Conservation (phyloP, 2,113 vertebrate species). For the Pseudorhombus dupliciocellatus region DNA sequence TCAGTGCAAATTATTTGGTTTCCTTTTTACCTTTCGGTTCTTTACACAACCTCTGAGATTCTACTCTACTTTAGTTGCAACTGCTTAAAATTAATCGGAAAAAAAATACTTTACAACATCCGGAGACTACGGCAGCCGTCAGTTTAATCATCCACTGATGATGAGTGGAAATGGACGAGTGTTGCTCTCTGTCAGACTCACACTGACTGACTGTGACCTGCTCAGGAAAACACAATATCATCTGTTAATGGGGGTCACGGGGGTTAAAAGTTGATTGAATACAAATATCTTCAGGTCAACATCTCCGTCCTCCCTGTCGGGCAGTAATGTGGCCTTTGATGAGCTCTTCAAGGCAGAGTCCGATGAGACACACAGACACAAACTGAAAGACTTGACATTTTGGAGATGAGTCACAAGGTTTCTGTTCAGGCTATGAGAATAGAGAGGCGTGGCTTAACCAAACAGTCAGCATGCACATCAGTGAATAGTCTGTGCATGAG, state of each 20-base stretch:
- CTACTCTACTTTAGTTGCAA: too few species aligned
- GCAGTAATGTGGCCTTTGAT: conserved; percentile 22
- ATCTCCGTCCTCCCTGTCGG: not conserved
- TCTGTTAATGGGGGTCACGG: not conserved
- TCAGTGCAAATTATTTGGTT: not conserved
- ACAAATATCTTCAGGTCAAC: not conserved
- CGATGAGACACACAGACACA: conserved; percentile 11
- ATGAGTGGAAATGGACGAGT: conserved; percentile 1
- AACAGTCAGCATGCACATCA: conserved; percentile 4
- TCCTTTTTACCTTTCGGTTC: not conserved
- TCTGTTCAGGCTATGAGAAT: conserved; percentile 18
- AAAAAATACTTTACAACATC: too few species aligned
- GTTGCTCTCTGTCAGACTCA: conserved; percentile 32
- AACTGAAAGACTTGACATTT: conserved; percentile 32
- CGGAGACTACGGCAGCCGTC: too few species aligned
- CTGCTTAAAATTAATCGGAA: too few species aligned
- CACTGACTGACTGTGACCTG: not conserved
- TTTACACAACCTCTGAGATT: not conserved
- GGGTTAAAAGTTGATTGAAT: not conserved
- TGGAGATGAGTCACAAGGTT: conserved; percentile 54
- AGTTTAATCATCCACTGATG: not conserved
- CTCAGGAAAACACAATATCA: conserved; percentile 5
- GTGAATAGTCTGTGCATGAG: not conserved
- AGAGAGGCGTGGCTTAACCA: conserved; percentile 35
- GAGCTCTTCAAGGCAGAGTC: conserved; percentile 25